Evolutionary conservation across 2,113 vertebrate genomes (phyloP), one percentile per base, ranked within the genome.

Genomic region (Albula goreensis): DNA sequence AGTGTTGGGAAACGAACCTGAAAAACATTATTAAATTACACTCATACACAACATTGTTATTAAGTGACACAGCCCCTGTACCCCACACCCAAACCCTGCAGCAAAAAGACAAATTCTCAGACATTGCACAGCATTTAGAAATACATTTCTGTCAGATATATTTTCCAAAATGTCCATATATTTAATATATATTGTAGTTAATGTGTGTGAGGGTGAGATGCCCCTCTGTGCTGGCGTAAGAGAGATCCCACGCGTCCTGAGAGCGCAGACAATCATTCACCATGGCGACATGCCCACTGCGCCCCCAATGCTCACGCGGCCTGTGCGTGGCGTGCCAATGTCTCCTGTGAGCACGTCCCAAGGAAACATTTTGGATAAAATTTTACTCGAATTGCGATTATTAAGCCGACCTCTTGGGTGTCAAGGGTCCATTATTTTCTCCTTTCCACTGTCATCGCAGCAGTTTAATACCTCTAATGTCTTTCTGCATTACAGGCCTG

Each of bases 371-470:
- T 66, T 81, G 79, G 85, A 53, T 53, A 86, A 86, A 70, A 15
- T 66, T 85, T 87, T 74, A 87, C 85, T 85, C 22, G 41, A 74
- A 56, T 25, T n/a, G 78, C 77, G 85, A 74, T 80, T 13, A 70
- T 51, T 77, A 85, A 86, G 7, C 41, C 81, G 66, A 86, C 51
- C 77, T 50, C 49, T 83, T 51, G n/a, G 17, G 17, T 81, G 53
- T 85, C 17, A 80, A 83, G 57, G 82, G 80, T 74, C 83, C 31
- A 86, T 88, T 50, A 86, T 60, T 79, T 89, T 87, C 31, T 86
- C 85, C 78, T 91, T 89, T 90, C 25, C 48, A 49, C 48, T 0
- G 0, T 74, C 86, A 57, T 89, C 41, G 78, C 0, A 88, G 78
- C 70, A 31, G n/a, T 74, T 74, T 31, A 74, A 74, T 74, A 74